Evolutionary conservation across 2,113 vertebrate genomes (phyloP), one percentile per base, ranked within the genome.

Genomic region (Reinhardtius hippoglossoides): DNA sequence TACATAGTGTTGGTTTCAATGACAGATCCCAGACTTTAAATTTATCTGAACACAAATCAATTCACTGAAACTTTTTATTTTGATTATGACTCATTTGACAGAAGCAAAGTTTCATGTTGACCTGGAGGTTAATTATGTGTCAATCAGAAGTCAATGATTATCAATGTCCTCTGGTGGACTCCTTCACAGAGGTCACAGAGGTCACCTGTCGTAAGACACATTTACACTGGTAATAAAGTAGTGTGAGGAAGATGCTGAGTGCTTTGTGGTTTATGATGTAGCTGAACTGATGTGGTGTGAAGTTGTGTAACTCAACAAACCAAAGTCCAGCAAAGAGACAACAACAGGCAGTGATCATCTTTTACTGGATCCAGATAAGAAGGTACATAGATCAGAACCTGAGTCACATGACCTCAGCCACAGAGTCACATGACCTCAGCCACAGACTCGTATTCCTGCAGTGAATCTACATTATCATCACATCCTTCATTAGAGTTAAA

Each of bases 341-440:
- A 62, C 35, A 57, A 40, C n/a, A 69, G 21, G 54, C 13, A 24
- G 27, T 23, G 12, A 37, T 26, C 14, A 62, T 42, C 2, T 18
- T 61, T 71, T 54, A 71, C 50, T 78, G 27, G 21, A 69, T 63
- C 24, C 66, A 56, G 73, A 85, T 74, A 71, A 77, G 20, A 18
- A 76, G 21, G 62, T 37, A 16, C 71, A 81, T 0, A 52, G 78
- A 62, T 79, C 37, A 37, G n/a, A 55, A 35, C 31, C 31, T 2
- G 14, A 44, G 24, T 31, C 31, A 31, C 31, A 31, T 31, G 31
- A 31, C 31, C 67, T 66, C 35, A 3, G 40, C 57, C 78, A 71
- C 26, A 62, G 58, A 72, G 37, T 24, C 68, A 27, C 27, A 27
- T 27, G 27, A 27, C 27, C 67, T 66, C 35, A 3, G 40, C 54